A percentile compares a stretch with the other conserved stretches of the same genome.
Evolutionary conservation across 2,888 invertebrate species (phyloP).

Genomic region (Acronicta aceris): DNA sequence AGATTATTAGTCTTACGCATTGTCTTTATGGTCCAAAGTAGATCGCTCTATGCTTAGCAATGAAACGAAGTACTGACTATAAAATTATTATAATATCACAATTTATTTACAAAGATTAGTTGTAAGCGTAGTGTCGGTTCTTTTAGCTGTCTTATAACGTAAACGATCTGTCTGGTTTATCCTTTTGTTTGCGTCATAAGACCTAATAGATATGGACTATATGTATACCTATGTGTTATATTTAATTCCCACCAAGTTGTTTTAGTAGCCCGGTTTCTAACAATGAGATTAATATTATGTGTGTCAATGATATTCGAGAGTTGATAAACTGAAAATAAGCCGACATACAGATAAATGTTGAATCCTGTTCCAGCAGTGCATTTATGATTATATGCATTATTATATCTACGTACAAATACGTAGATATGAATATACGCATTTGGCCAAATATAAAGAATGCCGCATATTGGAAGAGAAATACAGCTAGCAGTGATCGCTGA

Average conservation of each 20-base stretch:
- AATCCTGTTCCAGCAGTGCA: slow-evolving; percentile 14
- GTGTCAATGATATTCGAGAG: slow-evolving; percentile 26
- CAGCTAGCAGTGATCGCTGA: too few relatives aligned
- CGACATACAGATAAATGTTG: slow-evolving; percentile 19
- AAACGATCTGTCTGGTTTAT: background rate
- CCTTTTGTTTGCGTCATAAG: background rate
- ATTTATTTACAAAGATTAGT: slow-evolving; percentile 58
- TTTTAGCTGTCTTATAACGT: background rate
- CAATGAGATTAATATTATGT: slow-evolving; percentile 13
- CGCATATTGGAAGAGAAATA: too few relatives aligned
- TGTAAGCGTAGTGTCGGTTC: slow-evolving; percentile 41
- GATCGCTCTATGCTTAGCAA: background rate
- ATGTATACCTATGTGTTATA: slow-evolving; percentile 28
- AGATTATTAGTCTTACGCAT: slow-evolving; percentile 1
- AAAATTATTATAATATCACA: slow-evolving; percentile 22
- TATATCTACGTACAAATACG: background rate
- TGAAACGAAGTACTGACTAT: slow-evolving; percentile 3
- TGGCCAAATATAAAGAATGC: too few relatives aligned
- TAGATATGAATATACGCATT: too few relatives aligned
- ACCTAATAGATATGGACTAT: background rate
- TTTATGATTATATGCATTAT: background rate
- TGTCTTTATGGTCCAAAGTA: slow-evolving; percentile 11
- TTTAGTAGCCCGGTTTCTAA: slow-evolving; percentile 43
- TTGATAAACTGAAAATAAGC: slow-evolving; percentile 31
- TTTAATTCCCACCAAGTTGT: slow-evolving; percentile 55